Conservation (phyloP, 2,113 vertebrate genomes). For the Cebidichthys violaceus region DNA sequence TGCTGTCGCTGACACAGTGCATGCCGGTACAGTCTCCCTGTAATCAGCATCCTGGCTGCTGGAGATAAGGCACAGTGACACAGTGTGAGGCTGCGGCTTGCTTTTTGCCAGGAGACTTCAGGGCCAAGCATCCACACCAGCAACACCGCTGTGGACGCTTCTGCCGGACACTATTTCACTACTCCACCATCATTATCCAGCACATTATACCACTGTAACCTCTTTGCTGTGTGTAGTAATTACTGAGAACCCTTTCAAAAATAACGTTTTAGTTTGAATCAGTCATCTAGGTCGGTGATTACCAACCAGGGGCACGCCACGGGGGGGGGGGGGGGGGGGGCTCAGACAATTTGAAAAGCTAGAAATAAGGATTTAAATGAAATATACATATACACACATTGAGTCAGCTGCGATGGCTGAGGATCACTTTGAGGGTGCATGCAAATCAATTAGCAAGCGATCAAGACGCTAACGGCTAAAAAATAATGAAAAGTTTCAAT, state of each 20-base stretch:
- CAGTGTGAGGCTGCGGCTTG: constrained; percentile 33
- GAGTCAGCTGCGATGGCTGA: neutral
- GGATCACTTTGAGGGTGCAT: neutral
- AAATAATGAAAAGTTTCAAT: neutral
- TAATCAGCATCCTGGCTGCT: constrained; percentile 65
- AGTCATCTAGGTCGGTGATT: constrained; percentile 23
- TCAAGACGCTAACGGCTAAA: neutral
- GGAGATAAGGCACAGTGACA: constrained; percentile 60
- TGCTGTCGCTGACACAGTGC: constrained; percentile 51
- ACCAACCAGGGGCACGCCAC: no score
- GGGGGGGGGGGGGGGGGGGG: neutral
- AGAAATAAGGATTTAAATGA: neutral
- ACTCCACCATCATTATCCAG: constrained; percentile 1
- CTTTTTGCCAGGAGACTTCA: constrained; percentile 29
- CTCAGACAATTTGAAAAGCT: neutral
- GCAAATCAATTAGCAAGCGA: neutral
- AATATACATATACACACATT: neutral
- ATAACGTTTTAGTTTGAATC: neutral
- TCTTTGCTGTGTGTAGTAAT: neutral
- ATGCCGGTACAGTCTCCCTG: constrained; percentile 50
- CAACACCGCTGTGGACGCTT: constrained; percentile 15
- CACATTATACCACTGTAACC: neutral
- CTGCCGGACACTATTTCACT: neutral
- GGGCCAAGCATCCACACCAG: constrained; percentile 2
- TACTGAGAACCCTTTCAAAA: neutral